Conservation (phyloP, 2,113 vertebrate genomes). For the Colius striatus region DNA sequence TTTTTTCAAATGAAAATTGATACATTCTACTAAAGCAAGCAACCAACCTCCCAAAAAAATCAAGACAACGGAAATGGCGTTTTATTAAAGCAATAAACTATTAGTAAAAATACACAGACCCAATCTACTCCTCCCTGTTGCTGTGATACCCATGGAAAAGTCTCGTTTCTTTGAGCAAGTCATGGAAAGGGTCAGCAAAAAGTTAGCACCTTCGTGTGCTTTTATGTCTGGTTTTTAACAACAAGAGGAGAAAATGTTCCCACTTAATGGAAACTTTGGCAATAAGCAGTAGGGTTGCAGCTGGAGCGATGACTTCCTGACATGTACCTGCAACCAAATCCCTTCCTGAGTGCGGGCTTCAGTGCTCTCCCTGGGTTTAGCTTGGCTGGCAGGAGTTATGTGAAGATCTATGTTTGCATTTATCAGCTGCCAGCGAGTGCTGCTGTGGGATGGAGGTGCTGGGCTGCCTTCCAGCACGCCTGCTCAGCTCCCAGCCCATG, state of each 20-base stretch:
- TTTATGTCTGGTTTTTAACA: neutral
- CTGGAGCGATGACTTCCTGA: accelerated
- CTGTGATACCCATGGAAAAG: neutral
- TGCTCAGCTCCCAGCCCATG: accelerated
- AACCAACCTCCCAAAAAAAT: neutral
- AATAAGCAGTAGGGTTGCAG: neutral
- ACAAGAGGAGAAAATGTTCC: neutral
- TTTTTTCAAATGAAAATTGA: neutral
- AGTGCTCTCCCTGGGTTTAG: neutral
- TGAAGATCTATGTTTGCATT: neutral
- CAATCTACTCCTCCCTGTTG: neutral
- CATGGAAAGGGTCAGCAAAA: neutral
- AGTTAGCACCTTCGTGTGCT: neutral
- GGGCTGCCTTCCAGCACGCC: neutral
- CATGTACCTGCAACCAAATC: accelerated
- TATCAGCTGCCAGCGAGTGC: neutral
- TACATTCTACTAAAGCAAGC: neutral
- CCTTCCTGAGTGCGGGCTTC: accelerated
- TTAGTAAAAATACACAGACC: neutral
- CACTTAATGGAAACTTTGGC: neutral
- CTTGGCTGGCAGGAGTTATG: neutral
- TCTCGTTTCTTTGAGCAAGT: neutral
- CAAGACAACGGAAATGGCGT: neutral
- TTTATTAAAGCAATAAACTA: neutral
- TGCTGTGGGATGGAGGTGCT: neutral